Percentiles rank a stretch among this genome's conserved stretches.
Conservation (phyloP, 1,140 invertebrate genomes). For the Gonioctena quinquepunctata region DNA sequence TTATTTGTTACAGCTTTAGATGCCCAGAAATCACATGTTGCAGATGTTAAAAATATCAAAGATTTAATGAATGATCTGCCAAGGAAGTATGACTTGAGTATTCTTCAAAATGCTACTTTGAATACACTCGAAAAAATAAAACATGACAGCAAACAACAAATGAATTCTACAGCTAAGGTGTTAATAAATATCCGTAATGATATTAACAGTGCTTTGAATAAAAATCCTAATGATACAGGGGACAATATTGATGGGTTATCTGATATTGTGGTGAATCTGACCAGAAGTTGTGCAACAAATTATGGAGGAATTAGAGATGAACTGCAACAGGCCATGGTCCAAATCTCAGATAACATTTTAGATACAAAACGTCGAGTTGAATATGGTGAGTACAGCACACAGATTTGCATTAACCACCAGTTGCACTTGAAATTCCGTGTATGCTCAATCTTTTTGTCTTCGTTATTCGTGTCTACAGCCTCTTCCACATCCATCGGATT, state of each 20-base stretch:
- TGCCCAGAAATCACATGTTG: conserved; percentile 37
- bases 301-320: conserved; percentile 61
- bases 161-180: not conserved
- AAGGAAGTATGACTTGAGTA: conserved; percentile 37
- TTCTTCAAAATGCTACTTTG: conserved; percentile 33
- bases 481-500: too few relatives aligned
- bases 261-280: conserved; percentile 60
- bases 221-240: conserved; percentile 59
- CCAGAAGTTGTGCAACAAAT: conserved; percentile 61
- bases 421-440: too few relatives aligned
- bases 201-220: conserved; percentile 49
- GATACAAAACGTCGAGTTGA: conserved; percentile 84
- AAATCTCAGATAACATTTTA: conserved; percentile 82
- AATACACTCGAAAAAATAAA: conserved; percentile 27
- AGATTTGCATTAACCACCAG: too few relatives aligned
- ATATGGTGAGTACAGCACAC: too few relatives aligned
- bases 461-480: too few relatives aligned
- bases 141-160: conserved; percentile 11
- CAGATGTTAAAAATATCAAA: conserved; percentile 33
- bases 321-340: conserved; percentile 71
- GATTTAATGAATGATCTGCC: conserved; percentile 20
- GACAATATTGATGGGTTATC: conserved; percentile 59
- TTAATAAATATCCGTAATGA: conserved; percentile 22
- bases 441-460: too few relatives aligned
- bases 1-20: conserved; percentile 44